These are phyloP conservation scores for Pseudorectes ferrugineus DNA, from an alignment of 2,113 vertebrate genomes.

Conservation along the genomic window DNA sequence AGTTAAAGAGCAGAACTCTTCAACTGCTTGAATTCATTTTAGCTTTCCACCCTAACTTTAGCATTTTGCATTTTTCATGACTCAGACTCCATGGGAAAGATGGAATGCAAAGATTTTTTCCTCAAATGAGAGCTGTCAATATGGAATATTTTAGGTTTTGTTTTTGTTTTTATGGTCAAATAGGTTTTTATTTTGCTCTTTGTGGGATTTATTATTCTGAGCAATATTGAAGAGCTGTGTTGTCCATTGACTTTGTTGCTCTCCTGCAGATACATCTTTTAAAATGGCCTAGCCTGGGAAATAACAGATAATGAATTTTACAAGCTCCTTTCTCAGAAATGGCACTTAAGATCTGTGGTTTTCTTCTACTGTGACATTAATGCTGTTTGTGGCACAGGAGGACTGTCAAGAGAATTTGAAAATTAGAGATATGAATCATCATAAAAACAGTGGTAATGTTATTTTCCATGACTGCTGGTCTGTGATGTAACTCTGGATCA, in stretches of 20 bases:
- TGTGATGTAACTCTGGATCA: background rate
- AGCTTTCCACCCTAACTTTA: background rate
- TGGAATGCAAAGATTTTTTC: background rate
- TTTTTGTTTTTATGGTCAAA: background rate
- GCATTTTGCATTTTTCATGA: background rate
- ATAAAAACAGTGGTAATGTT: background rate
- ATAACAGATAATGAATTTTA: background rate
- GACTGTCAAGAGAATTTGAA: slow-evolving; percentile 1
- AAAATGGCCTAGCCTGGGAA: background rate
- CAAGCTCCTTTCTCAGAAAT: background rate
- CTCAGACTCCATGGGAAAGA: background rate
- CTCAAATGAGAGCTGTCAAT: background rate
- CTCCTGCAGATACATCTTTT: background rate
- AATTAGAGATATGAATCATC: slow-evolving; percentile 16
- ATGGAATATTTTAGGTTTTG: background rate
- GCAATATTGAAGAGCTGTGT: background rate
- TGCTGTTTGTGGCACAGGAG: background rate
- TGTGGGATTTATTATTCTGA: background rate
- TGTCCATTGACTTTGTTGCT: background rate
- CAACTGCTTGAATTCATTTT: background rate
- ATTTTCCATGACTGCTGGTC: background rate
- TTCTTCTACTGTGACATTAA: slow-evolving; percentile 1
- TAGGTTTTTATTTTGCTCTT: background rate
- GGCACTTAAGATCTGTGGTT: background rate
- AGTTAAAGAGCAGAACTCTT: background rate